A percentile compares a stretch with the other conserved stretches of the same genome.
Evolutionary conservation across 2,797 vertebrate species (phyloP).

Genomic region (Myotis daubentonii): DNA sequence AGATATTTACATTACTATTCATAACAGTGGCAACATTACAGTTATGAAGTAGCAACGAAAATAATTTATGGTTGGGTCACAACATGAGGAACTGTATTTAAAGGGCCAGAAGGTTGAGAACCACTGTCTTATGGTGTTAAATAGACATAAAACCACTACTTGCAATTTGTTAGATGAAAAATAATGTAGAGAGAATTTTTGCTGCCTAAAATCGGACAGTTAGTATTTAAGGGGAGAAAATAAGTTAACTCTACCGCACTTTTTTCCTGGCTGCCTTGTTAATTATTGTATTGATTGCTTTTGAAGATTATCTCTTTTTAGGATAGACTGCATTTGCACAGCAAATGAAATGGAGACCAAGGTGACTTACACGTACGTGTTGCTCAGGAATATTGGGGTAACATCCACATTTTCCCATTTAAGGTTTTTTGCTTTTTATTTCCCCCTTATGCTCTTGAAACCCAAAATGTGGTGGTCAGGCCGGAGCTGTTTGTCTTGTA

Average conservation of each 20-base stretch:
- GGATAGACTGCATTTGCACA: conserved; percentile 18
- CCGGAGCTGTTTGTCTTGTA: too few relatives aligned
- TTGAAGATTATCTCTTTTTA: neutral
- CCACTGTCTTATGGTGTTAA: neutral
- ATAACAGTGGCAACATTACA: too few relatives aligned
- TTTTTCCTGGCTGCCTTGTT: neutral
- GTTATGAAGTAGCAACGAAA: too few relatives aligned
- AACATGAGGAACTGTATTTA: too few relatives aligned
- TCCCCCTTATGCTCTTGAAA: too few relatives aligned
- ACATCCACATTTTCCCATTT: neutral
- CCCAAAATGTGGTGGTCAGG: too few relatives aligned
- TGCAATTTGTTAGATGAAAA: neutral
- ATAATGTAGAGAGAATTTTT: neutral
- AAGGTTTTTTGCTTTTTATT: neutral
- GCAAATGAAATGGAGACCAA: neutral
- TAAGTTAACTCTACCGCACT: neutral
- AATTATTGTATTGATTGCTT: neutral
- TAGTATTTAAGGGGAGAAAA: neutral
- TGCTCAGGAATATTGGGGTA: neutral
- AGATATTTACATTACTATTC: too few relatives aligned
- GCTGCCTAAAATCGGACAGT: neutral
- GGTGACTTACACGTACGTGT: neutral
- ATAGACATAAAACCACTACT: neutral
- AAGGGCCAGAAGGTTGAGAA: too few relatives aligned
- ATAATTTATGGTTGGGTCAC: too few relatives aligned